A percentile compares a stretch with the other conserved stretches of the same genome.
These are phyloP conservation scores for Leptinotarsa peninsularis DNA, from an alignment of 2,888 invertebrate species.

Conservation along the genomic window DNA sequence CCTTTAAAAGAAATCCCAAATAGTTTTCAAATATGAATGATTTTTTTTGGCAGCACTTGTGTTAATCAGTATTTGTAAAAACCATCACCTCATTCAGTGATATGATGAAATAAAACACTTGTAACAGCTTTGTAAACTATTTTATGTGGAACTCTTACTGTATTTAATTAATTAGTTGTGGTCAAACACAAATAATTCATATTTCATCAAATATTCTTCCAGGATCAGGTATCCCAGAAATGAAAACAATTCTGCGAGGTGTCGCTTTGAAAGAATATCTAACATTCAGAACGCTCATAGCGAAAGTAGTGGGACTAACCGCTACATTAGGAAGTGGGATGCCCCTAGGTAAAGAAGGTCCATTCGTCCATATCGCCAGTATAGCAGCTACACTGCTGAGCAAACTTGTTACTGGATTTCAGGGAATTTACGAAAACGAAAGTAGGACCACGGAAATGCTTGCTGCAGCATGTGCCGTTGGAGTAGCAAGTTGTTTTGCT, in stretches of 20 bases:
- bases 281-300: constrained; percentile 92
- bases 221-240: constrained; percentile 98
- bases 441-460: constrained; percentile 96
- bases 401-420: constrained; percentile 92
- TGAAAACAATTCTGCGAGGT: constrained; percentile 97
- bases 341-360: constrained; percentile 97
- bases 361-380: constrained; percentile 98
- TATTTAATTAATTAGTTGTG: no score
- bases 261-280: constrained; percentile 97
- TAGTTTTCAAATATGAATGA: no score
- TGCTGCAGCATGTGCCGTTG: constrained; percentile 97
- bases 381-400: constrained; percentile 94
- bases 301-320: constrained; percentile 94
- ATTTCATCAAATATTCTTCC: constrained; percentile 43
- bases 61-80: no score
- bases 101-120: background rate
- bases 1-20: no score
- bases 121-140: background rate
- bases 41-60: no score
- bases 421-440: constrained; percentile 95
- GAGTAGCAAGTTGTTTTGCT: constrained; percentile 94
- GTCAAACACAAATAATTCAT: no score
- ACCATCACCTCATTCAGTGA: no score
- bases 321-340: constrained; percentile 96
- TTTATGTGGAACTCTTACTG: background rate